Evolutionary conservation across 2,113 vertebrate species (phyloP), one percentile per base, ranked within the genome.

Genomic region (Oceanodroma tethys): DNA sequence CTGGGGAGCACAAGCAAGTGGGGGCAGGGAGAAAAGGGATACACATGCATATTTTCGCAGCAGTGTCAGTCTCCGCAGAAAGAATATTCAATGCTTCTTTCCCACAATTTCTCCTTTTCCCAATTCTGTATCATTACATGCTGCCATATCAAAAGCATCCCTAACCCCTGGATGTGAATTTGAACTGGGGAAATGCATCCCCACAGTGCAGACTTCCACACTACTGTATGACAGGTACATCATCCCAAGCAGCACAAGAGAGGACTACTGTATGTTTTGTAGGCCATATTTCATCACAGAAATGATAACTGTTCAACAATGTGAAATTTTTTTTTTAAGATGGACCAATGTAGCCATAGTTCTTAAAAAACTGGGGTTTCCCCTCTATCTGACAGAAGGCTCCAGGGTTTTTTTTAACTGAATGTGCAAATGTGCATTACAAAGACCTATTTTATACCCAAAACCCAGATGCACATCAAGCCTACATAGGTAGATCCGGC

Each of bases 231-330:
- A 62, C 36, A 86, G 42, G 6, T 8, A 30, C 6, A 15, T 12
- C 36, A 80, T 9, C 8, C 18, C 13, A 47, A 48, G 23, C 5
- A 38, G 71, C 48, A 86, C 10, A 55, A 63, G 16, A 16, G 6
- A 76, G 17, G n/a, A 43, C 13, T 42, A 29, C 11, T 13, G 6
- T 8, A 29, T 3, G 4, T 53, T 81, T 26, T 67, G 5, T 13
- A 75, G 7, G 8, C 30, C 4, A 1, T 6, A 58, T 72, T 83
- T 86, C 25, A 60, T 14, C 47, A 74, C 18, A 75, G 43, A 87
- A 86, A 63, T 36, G 4, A 73, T 1, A n/a, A 19, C 0, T 62
- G 5, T 38, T 74, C 21, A 48, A 66, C 3, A 29, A 23, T 0
- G 8, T 59, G 42, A 48, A 19, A 1, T 0, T 26, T 38, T 43